Evolutionary conservation across 2,113 vertebrate genomes (phyloP), one percentile per base, ranked within the genome.

Genomic region (Cryptotis parvus): DNA sequence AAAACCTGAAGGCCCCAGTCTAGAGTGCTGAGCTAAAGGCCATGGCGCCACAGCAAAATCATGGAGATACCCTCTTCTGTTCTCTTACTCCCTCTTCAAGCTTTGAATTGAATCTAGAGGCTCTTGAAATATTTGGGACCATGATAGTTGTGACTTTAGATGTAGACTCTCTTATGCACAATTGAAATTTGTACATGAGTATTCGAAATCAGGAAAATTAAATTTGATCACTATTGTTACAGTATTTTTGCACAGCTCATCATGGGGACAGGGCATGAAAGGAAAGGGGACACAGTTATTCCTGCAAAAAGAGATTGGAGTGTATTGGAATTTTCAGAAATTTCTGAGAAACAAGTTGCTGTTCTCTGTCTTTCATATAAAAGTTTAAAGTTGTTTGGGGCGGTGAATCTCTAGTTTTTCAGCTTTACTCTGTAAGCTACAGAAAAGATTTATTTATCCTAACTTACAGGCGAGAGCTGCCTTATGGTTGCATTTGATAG

Each of bases 201-300:
- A 55, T 43, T 66, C 84, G 70, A 33, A 89, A 63, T 91, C 26
- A 33, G 84, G 76, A 22, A 92, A 75, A 92, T 91, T 77, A 85
- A 81, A 52, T 45, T 68, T 79, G 65, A 77, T 63, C 35, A 15
- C 22, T 89, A 0, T 49, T 4, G 69, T 52, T 63, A 39, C 35
- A 72, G 6, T 65, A 63, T 26, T 66, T n/a, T 37, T 80, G 6
- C 10, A 39, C 45, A 72, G 5, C 63, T 61, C 73, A 69, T 83
- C 43, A 87, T n/a, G 52, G 8, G n/a, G 41, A 11, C 4, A 63
- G 52, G 16, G 35, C 29, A 69, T n/a, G 22, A n/a, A n/a, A n/a
- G 76, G 27, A 63, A 39, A 91, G 72, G 29, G 72, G 12, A 61
- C 29, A 39, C 15, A 86, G 4, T 37, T 45, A 73, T 20, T 73